A percentile compares a stretch with the other conserved stretches of the same genome.
Conservation (phyloP, 1,140 invertebrate genomes). For the Brachionus plicatilis region DNA sequence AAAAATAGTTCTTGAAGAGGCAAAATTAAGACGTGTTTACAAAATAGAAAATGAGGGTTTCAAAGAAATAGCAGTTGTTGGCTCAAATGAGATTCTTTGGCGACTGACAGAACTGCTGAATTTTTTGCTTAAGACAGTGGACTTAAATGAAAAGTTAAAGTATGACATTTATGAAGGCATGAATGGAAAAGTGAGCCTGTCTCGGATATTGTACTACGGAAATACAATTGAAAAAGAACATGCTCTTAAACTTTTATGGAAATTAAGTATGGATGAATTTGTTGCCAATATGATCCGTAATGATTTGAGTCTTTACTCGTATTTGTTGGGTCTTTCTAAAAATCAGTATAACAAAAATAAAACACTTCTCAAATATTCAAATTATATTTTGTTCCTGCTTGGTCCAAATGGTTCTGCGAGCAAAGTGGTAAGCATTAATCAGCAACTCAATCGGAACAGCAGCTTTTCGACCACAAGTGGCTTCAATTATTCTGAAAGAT, state of each 20-base stretch:
- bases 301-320: conserved; percentile 30
- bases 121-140: neutral
- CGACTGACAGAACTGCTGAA: neutral
- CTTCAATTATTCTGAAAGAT: neutral
- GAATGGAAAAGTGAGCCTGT: neutral
- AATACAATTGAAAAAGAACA: conserved; percentile 25
- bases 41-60: conserved; percentile 31
- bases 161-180: conserved; percentile 3
- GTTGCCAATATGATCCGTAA: neutral
- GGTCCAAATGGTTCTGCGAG: neutral
- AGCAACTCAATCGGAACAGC: neutral
- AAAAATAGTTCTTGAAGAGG: neutral
- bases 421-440: neutral
- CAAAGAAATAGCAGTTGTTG: neutral
- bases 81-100: neutral
- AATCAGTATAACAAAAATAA: conserved; percentile 24
- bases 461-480: neutral
- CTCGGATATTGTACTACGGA: neutral
- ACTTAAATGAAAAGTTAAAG: conserved; percentile 10
- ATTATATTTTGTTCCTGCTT: conserved; percentile 17
- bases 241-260: neutral
- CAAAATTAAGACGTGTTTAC: neutral
- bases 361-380: neutral
- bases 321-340: neutral
- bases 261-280: neutral